These are phyloP conservation scores for Mystacornis crossleyi DNA, from an alignment of 2,113 vertebrate species.

Conservation along the genomic window DNA sequence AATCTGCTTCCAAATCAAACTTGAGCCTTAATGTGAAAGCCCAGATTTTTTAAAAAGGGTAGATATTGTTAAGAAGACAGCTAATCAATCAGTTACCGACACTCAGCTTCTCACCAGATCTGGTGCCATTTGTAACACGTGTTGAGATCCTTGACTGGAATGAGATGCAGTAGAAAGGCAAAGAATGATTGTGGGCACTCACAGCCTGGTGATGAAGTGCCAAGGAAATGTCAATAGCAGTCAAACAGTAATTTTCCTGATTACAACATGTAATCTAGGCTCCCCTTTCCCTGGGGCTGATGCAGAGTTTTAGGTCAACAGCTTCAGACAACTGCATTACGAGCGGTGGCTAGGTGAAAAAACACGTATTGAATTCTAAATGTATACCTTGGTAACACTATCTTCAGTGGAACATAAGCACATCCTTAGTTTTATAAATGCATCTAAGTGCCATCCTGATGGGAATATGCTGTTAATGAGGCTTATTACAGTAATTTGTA, in stretches of 20 bases:
- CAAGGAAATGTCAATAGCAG: slow-evolving; percentile 14
- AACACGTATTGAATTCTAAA: neutral
- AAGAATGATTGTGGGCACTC: slow-evolving; percentile 23
- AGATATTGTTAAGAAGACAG: neutral
- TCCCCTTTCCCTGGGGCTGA: neutral
- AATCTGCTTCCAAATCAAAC: slow-evolving; percentile 12
- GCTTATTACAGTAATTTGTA: slow-evolving; percentile 7
- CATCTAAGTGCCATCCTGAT: neutral
- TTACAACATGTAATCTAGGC: neutral
- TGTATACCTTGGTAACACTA: neutral
- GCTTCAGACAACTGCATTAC: neutral
- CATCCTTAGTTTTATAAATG: neutral
- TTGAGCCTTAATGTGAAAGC: neutral
- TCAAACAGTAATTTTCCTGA: slow-evolving; percentile 26
- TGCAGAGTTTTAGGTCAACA: neutral
- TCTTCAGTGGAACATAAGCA: neutral
- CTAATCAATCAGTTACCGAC: slow-evolving; percentile 39
- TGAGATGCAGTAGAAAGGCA: neutral
- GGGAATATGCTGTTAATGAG: neutral
- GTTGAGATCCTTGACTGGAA: neutral
- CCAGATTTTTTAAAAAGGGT: neutral
- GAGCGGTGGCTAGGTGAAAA: neutral
- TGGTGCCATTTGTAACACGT: neutral
- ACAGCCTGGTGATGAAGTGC: neutral
- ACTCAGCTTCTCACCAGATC: neutral